These are phyloP conservation scores for Paguma larvata DNA, from an alignment of 2,797 vertebrate genomes.

Conservation along the genomic window DNA sequence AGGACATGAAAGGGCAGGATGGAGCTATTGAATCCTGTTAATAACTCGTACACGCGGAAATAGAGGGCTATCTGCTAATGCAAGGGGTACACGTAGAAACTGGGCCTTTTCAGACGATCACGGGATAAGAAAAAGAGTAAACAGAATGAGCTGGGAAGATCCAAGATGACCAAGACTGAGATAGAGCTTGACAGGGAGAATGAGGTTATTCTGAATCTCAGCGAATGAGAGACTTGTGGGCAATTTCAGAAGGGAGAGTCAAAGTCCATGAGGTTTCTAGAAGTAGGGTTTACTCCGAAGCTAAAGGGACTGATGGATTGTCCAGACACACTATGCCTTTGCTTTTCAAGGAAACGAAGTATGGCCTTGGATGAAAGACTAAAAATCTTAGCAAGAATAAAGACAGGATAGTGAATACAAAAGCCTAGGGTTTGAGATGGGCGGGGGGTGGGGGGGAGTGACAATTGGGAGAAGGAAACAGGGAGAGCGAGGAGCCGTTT, in stretches of 20 bases:
- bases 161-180: not conserved
- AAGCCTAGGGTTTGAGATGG: not conserved
- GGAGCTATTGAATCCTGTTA: not conserved
- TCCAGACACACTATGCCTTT: not conserved
- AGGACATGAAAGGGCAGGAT: not conserved
- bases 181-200: not conserved
- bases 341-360: constrained; percentile 50
- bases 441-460: not conserved
- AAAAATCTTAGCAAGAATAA: constrained; percentile 59
- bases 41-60: not conserved
- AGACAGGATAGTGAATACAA: constrained; percentile 60
- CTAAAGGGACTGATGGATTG: not conserved
- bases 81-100: not conserved
- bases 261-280: not conserved
- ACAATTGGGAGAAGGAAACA: not conserved
- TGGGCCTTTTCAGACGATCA: not conserved
- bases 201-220: not conserved
- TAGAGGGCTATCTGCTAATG: not conserved
- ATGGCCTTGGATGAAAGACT: constrained; percentile 48
- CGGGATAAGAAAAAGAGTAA: not conserved
- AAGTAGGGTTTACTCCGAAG: not conserved
- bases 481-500: constrained; percentile 31
- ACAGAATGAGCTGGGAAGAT: not conserved
- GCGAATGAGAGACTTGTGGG: not conserved
- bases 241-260: not conserved